Conservation (phyloP, 2,888 invertebrate genomes). For the Dynastes hyllus region DNA sequence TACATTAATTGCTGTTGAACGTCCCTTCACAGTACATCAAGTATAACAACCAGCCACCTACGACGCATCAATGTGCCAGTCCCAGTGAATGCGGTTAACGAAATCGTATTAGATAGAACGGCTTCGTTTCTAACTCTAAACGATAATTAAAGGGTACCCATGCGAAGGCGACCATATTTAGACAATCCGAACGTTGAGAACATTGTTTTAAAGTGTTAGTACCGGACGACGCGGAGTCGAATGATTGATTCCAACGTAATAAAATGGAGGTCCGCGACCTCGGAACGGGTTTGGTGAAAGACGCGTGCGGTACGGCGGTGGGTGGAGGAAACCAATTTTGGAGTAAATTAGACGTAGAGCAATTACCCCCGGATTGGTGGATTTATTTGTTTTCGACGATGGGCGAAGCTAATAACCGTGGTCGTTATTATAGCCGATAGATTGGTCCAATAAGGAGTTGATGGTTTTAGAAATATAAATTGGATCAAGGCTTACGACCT, state of each 20-base stretch:
- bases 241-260: constrained; percentile 23
- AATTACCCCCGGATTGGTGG: neutral
- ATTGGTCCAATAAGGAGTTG: neutral
- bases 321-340: constrained; percentile 11
- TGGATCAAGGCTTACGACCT: neutral
- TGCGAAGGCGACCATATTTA: constrained; percentile 33
- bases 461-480: constrained; percentile 5
- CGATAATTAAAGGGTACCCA: constrained; percentile 50
- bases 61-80: constrained; percentile 44
- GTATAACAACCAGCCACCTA: constrained; percentile 52
- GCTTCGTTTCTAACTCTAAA: constrained; percentile 44
- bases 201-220: constrained; percentile 29
- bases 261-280: constrained; percentile 15
- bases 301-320: neutral
- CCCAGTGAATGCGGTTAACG: constrained; percentile 7
- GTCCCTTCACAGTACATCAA: constrained; percentile 51
- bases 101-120: constrained; percentile 31
- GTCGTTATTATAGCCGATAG: neutral
- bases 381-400: constrained; percentile 13
- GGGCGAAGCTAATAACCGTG: neutral
- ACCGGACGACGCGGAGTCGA: neutral
- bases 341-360: constrained; percentile 3
- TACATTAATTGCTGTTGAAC: constrained; percentile 57
- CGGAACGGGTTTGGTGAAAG: constrained; percentile 12
- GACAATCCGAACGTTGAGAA: constrained; percentile 9